A percentile compares a stretch with the other conserved stretches of the same genome.
Conservation (phyloP, 2,113 vertebrate species). For the Engraulis encrasicolus region DNA sequence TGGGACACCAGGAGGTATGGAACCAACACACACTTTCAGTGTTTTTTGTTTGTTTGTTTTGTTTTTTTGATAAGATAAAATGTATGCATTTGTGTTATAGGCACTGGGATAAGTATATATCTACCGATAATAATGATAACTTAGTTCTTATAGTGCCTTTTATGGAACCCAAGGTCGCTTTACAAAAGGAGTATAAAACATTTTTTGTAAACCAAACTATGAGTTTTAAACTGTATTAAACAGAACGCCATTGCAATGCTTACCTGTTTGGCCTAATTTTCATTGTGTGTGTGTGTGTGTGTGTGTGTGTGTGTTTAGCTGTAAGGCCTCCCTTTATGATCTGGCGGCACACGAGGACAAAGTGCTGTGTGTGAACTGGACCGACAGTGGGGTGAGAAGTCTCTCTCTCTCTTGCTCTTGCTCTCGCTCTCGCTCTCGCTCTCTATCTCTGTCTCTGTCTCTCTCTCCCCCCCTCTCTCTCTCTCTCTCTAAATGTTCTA, state of each 20-base stretch:
- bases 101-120: no score
- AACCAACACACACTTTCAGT: background rate
- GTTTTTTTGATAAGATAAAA: no score
- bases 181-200: no score
- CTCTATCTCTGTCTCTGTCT: background rate
- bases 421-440: background rate
- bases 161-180: no score
- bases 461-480: background rate
- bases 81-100: no score
- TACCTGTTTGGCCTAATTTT: background rate
- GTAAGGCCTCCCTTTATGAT: constrained; percentile 94
- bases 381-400: constrained; percentile 87
- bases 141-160: no score
- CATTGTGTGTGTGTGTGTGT: background rate
- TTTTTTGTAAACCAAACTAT: no score
- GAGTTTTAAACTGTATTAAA: no score
- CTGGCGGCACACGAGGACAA: constrained; percentile 97
- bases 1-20: constrained; percentile 96
- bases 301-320: constrained; percentile 70
- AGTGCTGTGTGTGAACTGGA: constrained; percentile 96
- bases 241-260: no score
- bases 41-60: no score
- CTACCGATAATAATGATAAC: no score
- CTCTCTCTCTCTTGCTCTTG: background rate
- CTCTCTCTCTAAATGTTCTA: no score